Evolutionary conservation across 2,888 invertebrate genomes (phyloP).

Genomic region (Ametastegia equiseti): DNA sequence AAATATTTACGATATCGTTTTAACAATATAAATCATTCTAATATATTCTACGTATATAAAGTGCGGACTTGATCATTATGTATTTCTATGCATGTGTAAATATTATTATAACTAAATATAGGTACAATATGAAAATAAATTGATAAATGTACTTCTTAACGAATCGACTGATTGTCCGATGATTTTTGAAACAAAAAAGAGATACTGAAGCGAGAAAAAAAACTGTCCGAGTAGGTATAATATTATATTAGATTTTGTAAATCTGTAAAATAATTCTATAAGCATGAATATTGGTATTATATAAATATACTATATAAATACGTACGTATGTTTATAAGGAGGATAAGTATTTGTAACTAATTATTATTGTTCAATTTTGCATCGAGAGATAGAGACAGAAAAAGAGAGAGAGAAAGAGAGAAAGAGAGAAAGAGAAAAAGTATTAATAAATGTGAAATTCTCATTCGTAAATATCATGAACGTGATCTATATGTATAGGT

Average conservation of each 20-base stretch:
- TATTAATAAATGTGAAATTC: background rate
- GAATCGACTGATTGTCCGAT: background rate
- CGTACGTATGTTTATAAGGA: background rate
- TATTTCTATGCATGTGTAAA: too few species aligned
- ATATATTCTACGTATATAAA: too few species aligned
- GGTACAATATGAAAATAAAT: too few species aligned
- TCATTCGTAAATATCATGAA: background rate
- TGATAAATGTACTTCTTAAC: background rate
- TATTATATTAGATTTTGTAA: constrained; percentile 39
- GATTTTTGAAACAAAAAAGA: background rate
- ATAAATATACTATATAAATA: background rate
- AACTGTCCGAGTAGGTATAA: constrained; percentile 20
- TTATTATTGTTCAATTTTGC: background rate
- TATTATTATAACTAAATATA: too few species aligned
- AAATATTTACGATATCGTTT: too few species aligned
- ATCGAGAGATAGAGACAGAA: too few species aligned
- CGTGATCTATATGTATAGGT: constrained; percentile 6
- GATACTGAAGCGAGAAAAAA: background rate
- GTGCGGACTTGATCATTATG: too few species aligned
- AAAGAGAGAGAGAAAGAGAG: background rate
- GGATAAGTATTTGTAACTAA: background rate
- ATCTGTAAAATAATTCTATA: constrained; percentile 16
- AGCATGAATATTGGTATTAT: background rate
- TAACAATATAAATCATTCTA: too few species aligned
- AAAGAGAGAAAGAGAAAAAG: background rate